Base-by-base conservation (phyloP, 2,797 vertebrate genomes). In the Falco novaeseelandiae region DNA sequence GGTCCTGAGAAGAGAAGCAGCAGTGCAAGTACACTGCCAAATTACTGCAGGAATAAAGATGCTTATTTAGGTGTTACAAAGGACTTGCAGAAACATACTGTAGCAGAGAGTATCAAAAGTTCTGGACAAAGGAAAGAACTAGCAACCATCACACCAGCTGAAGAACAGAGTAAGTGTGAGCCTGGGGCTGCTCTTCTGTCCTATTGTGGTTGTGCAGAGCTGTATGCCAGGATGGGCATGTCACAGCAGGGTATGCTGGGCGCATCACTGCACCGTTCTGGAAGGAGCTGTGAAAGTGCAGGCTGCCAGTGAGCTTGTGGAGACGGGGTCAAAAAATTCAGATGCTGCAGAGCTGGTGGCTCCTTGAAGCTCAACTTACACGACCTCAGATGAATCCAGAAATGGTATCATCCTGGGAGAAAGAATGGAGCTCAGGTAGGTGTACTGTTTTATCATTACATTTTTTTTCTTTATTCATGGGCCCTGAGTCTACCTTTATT, bases 361-460 rank as follows among this genome's bases (percentile, higher is more conserved):
- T 92, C n/a, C 87, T 89, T 77, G 78, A 94, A 92, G 85, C 55
- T 94, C 95, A 71, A 65, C 51, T 74, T 81, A 58, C 9, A 46
- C 0, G 0, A 44, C 72, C 58, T 74, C 73, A 76, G 72, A 94
- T 65, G 84, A 74, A 72, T 91, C 89, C 66, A 82, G 94, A 94
- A 88, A 81, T 2, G 5, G 32, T 94, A 30, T 71, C 96, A n/a
- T 51, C 83, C 46, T 69, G 72, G 77, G 70, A 96, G 46, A 81
- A 96, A 90, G 84, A 87, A n/a, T 42, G 79, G 62, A 86, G 70
- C 38, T 95, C 77, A 93, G 96, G 96, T 97, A 82, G 27, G 95
- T 96, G 73, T 83, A 52, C 51, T 82, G 34, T 88, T 93, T 58
- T 69, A 70, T 83, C 51, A 29, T 58, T 71, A 30, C 14, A 1